A percentile compares a stretch with the other conserved stretches of the same genome.
Evolutionary conservation across 1,140 invertebrate genomes (phyloP).

Genomic region (Magallana ariakensis): DNA sequence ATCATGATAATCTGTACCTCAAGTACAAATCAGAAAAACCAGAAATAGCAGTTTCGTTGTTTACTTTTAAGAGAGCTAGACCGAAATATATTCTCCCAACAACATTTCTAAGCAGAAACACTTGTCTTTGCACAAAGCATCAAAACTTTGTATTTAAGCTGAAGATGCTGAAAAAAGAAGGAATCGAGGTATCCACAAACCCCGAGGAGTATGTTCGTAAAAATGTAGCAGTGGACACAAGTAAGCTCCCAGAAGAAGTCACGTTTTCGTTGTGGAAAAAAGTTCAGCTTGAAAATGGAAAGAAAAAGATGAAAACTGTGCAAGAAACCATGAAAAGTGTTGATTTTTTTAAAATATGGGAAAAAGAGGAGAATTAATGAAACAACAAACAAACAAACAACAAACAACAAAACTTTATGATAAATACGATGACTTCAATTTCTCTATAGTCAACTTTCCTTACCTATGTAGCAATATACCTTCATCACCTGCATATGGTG

Average conservation of each 20-base stretch:
- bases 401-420: no score
- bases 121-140: slow-evolving; percentile 51
- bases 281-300: slow-evolving; percentile 14
- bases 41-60: slow-evolving; percentile 12
- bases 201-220: slow-evolving; percentile 29
- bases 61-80: slow-evolving; percentile 7
- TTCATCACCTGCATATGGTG: no score
- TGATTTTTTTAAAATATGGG: not conserved
- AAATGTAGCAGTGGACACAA: not conserved
- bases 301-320: slow-evolving; percentile 49
- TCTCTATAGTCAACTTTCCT: no score
- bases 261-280: slow-evolving; percentile 42
- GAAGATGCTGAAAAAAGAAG: slow-evolving; percentile 5
- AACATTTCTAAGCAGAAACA: slow-evolving; percentile 42
- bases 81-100: slow-evolving; percentile 46
- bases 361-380: slow-evolving; percentile 21
- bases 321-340: not conserved
- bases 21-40: slow-evolving; percentile 46
- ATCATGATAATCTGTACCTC: no score
- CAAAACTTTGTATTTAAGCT: slow-evolving; percentile 50
- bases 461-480: no score
- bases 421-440: no score
- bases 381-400: no score
- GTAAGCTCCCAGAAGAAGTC: slow-evolving; percentile 27
- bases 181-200: slow-evolving; percentile 16